phyloP scores from a whole-genome alignment of 2,797 vertebrate genomes.

The Eulemur coronatus region DNA sequence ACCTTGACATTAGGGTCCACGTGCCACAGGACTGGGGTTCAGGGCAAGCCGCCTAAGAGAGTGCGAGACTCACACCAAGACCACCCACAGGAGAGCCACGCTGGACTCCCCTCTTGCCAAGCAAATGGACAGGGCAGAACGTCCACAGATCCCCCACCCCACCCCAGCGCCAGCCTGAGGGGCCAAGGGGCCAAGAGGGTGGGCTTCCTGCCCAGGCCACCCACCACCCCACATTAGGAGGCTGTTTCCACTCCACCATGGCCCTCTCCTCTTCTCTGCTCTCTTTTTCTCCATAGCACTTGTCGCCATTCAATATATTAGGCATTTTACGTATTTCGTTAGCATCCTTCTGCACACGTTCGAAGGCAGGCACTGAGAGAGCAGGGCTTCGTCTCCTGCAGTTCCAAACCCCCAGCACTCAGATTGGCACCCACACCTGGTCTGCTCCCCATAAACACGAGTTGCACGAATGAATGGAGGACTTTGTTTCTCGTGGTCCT shows the following conservation, averaged over 20 bases:
- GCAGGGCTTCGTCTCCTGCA: not conserved
- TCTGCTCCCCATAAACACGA: not conserved
- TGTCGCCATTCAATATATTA: not conserved
- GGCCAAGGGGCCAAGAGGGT: not conserved
- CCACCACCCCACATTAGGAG: not conserved
- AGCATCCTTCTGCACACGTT: not conserved
- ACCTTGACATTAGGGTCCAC: not conserved
- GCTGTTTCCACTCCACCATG: not conserved
- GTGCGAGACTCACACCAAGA: not conserved
- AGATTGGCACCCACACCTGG: not conserved
- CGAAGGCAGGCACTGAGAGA: not conserved
- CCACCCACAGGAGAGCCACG: not conserved
- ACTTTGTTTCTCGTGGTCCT: not conserved
- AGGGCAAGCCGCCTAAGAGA: not conserved
- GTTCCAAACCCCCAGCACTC: not conserved
- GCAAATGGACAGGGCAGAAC: not conserved
- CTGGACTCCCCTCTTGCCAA: not conserved
- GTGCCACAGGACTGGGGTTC: not conserved
- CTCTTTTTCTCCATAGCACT: not conserved
- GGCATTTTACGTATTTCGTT: not conserved
- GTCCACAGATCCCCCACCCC: not conserved
- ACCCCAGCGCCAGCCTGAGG: not conserved
- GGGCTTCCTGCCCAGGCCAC: fast-evolving
- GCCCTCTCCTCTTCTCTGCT: not conserved
- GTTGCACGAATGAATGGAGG: not conserved